Conservation (phyloP, 2,888 invertebrate genomes). For the Brachyptera risi region DNA sequence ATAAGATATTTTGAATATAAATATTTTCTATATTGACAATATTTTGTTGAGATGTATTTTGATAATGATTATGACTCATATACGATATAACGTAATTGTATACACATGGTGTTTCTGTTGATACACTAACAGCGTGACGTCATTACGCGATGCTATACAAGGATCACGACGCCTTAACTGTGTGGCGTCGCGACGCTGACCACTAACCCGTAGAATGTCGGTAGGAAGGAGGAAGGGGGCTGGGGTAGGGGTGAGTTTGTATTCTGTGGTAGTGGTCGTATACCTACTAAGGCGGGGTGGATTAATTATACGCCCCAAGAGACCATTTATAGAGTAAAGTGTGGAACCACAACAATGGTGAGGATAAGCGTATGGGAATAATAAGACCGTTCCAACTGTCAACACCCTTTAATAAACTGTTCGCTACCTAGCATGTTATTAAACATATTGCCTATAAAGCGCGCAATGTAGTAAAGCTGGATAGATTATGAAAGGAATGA, state of each 20-base stretch:
- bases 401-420: constrained; percentile 29
- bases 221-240: constrained; percentile 18
- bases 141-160: constrained; percentile 13
- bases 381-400: constrained; percentile 28
- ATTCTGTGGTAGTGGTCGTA: no score
- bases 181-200: constrained; percentile 27
- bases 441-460: constrained; percentile 22
- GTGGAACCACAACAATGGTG: constrained; percentile 18
- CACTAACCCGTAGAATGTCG: constrained; percentile 25
- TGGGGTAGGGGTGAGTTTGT: constrained; percentile 18
- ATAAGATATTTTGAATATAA: not conserved
- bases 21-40: not conserved
- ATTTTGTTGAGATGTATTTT: not conserved
- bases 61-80: not conserved
- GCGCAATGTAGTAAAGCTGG: not conserved
- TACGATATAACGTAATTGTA: no score
- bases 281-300: constrained; percentile 25
- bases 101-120: no score
- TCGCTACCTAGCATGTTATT: constrained; percentile 19
- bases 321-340: constrained; percentile 23
- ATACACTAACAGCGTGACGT: no score
- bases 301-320: constrained; percentile 25
- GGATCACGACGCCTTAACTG: constrained; percentile 30
- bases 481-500: constrained; percentile 12
- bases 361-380: constrained; percentile 21